These are phyloP conservation scores for Tringa solitaria DNA, from an alignment of 2,113 vertebrate species.

Conservation along the genomic window DNA sequence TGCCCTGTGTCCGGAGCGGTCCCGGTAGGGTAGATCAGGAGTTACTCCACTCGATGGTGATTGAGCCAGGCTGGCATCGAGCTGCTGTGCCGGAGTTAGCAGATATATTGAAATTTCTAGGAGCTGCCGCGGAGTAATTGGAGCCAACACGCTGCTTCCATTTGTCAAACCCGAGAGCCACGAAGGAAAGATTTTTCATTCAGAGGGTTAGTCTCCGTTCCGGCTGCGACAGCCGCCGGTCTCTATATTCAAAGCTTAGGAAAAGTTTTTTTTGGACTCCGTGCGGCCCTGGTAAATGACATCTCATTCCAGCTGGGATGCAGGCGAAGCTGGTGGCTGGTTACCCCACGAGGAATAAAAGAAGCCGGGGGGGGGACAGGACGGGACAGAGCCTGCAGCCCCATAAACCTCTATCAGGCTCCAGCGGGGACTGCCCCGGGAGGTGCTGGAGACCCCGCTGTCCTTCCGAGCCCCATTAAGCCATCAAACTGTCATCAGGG, in stretches of 20 bases:
- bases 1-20: accelerated
- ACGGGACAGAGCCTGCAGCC: neutral
- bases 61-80: neutral
- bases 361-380: neutral
- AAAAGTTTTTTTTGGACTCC: neutral
- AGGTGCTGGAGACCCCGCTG: neutral
- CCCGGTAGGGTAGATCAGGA: neutral
- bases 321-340: neutral
- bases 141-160: neutral
- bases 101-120: neutral
- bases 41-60: accelerated
- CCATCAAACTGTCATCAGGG: neutral
- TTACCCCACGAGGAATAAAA: accelerated
- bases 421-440: accelerated
- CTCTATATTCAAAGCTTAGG: neutral
- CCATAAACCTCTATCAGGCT: accelerated
- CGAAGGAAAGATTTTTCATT: conserved; percentile 15
- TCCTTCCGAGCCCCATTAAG: neutral
- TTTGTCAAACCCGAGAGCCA: neutral
- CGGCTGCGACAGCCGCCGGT: neutral
- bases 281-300: neutral
- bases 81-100: accelerated
- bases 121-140: neutral
- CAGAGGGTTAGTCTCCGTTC: neutral
- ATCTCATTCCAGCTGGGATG: neutral